These are phyloP conservation scores for Phalacrocorax pelagicus DNA, from an alignment of 2,113 vertebrate genomes.

Conservation along the genomic window DNA sequence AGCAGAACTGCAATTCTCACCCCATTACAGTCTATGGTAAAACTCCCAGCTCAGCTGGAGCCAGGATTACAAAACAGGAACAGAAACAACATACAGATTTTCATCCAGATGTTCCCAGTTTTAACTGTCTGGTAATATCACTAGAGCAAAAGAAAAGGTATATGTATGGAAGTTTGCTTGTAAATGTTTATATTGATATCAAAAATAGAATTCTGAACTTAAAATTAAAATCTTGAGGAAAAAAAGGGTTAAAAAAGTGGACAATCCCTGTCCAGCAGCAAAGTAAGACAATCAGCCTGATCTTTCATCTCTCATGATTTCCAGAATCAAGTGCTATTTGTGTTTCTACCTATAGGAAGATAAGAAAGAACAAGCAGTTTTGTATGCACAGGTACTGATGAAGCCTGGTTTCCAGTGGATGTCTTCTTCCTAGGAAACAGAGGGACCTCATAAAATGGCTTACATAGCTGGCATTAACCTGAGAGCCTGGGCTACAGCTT, in stretches of 20 bases:
- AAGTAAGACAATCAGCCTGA: not conserved
- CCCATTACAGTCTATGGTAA: not conserved
- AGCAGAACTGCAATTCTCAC: not conserved
- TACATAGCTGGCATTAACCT: fast-evolving
- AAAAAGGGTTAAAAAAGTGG: not conserved
- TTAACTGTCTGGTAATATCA: not conserved
- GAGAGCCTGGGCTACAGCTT: not conserved
- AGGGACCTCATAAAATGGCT: not conserved
- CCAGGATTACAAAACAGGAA: not conserved
- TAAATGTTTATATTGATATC: not conserved
- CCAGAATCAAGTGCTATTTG: not conserved
- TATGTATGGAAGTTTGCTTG: not conserved
- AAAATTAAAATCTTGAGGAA: not conserved
- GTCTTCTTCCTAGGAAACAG: not conserved
- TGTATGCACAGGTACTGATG: not conserved
- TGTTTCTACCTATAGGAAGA: not conserved
- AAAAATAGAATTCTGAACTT: not conserved
- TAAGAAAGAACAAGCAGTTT: not conserved
- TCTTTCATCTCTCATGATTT: not conserved
- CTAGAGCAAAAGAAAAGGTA: not conserved
- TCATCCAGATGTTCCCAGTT: not conserved
- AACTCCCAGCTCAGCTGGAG: not conserved
- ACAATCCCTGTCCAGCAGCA: not conserved
- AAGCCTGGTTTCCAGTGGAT: not conserved
- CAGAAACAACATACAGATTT: not conserved